A percentile compares a stretch with the other conserved stretches of the same genome.
Evolutionary conservation across 2,888 invertebrate species (phyloP).

Genomic region (Hipparchia semele): DNA sequence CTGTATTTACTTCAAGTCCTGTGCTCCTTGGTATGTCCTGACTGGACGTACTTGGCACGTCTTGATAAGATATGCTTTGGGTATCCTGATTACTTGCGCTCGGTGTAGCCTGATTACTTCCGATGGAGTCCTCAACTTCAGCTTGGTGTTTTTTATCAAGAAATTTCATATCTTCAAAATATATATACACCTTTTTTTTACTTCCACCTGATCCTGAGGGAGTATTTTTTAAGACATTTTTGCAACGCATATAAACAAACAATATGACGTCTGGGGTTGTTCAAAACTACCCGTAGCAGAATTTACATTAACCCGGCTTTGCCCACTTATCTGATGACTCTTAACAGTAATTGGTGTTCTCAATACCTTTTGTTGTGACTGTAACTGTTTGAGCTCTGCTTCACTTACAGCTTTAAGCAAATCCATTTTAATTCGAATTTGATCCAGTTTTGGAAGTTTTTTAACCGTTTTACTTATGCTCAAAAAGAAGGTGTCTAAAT

Average conservation of each 20-base stretch:
- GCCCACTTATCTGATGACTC: too few relatives aligned
- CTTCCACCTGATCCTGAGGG: too few relatives aligned
- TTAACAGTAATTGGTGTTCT: not conserved
- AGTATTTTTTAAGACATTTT: not conserved
- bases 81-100: not conserved
- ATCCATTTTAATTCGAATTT: constrained; percentile 1
- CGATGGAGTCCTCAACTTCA: not conserved
- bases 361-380: not conserved
- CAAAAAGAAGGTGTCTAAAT: not conserved
- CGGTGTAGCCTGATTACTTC: not conserved
- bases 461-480: not conserved
- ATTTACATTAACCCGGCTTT: too few relatives aligned
- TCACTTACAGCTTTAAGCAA: not conserved
- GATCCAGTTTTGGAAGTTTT: not conserved
- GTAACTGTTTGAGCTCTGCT: not conserved
- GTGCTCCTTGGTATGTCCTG: not conserved
- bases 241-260: not conserved
- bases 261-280: too few relatives aligned
- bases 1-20: too few relatives aligned
- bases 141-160: not conserved
- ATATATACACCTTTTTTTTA: not conserved
- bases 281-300: too few relatives aligned
- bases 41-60: not conserved
- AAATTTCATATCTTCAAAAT: not conserved
- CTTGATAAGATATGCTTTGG: not conserved